phyloP scores from a whole-genome alignment of 2,113 vertebrate species.

The Bucco capensis region DNA sequence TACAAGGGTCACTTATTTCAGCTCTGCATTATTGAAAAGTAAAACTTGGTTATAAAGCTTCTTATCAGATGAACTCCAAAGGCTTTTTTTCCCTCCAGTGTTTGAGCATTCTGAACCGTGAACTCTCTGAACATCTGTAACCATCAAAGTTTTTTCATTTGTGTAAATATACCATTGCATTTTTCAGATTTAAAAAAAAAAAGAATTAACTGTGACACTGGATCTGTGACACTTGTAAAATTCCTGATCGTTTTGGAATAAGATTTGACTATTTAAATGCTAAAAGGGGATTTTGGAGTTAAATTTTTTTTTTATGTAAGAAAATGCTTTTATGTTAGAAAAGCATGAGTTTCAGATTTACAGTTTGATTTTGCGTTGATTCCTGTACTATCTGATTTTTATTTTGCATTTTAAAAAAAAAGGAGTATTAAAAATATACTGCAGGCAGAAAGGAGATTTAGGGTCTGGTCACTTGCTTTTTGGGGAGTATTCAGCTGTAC shows the following conservation, averaged over 20 bases:
- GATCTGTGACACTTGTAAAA: neutral
- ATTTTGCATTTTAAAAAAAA: neutral
- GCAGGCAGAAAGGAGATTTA: neutral
- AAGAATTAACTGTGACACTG: neutral
- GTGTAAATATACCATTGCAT: conserved; percentile 23
- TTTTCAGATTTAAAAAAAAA: neutral
- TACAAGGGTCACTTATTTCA: neutral
- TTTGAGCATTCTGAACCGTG: neutral
- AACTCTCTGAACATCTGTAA: neutral
- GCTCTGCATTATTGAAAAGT: neutral
- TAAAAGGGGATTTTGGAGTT: conserved; percentile 6
- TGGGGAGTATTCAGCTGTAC: conserved; percentile 26
- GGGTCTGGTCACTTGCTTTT: conserved; percentile 7
- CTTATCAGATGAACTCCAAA: neutral
- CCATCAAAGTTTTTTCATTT: neutral
- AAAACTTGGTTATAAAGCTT: neutral
- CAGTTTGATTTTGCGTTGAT: neutral
- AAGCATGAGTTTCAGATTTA: too few relatives aligned
- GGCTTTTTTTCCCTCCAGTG: neutral
- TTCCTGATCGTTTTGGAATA: neutral
- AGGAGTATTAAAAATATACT: neutral
- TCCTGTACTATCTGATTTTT: neutral
- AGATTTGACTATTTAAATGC: conserved; percentile 41
- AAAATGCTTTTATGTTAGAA: too few relatives aligned
- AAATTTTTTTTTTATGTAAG: neutral